These are phyloP conservation scores for Osmerus eperlanus DNA, from an alignment of 2,113 vertebrate species.

Conservation along the genomic window DNA sequence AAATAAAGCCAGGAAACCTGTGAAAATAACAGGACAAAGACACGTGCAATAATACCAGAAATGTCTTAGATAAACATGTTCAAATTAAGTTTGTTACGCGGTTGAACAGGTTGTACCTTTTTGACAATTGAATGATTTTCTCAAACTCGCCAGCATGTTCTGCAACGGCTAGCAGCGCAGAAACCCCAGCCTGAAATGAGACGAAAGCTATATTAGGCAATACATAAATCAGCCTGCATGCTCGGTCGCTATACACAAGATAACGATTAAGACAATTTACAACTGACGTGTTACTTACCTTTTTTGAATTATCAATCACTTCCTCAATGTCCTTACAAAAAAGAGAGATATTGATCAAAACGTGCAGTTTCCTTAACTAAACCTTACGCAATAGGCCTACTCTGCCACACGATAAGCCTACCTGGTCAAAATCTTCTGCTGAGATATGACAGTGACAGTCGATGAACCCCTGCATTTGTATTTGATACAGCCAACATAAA, in stretches of 20 bases:
- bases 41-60: background rate
- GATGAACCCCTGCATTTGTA: constrained; percentile 62
- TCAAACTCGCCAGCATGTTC: constrained; percentile 87
- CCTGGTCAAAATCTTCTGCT: constrained; percentile 68
- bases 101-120: constrained; percentile 66
- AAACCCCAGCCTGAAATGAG: constrained; percentile 75
- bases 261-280: background rate
- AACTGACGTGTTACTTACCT: constrained; percentile 57
- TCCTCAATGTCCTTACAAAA: constrained; percentile 79
- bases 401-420: constrained; percentile 8
- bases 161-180: constrained; percentile 84
- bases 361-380: background rate
- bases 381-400: too few species aligned
- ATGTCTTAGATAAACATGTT: background rate
- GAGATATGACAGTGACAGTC: constrained; percentile 78
- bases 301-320: constrained; percentile 79
- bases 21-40: background rate
- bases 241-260: too few species aligned
- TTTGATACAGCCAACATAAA: background rate
- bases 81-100: background rate
- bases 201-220: background rate
- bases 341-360: background rate
- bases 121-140: constrained; percentile 84
- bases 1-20: constrained; percentile 83
- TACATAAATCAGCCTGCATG: background rate